Percentiles rank a stretch among this genome's conserved stretches.
Conservation (phyloP, 1,140 invertebrate genomes). For the Conopomorpha cramerella region DNA sequence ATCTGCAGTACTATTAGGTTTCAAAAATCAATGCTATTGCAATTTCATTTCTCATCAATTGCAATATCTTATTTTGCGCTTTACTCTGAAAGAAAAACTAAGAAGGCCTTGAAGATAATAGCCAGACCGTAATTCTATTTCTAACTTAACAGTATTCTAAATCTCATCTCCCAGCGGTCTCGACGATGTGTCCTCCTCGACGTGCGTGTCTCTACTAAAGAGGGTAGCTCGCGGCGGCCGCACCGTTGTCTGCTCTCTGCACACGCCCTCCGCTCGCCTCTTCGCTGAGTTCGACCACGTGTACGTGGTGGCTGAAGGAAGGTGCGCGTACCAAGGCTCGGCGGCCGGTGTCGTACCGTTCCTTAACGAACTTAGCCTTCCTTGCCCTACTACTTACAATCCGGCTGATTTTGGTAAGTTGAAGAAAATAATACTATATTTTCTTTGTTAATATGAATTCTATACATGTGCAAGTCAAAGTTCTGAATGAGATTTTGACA, state of each 20-base stretch:
- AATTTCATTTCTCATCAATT: too few species aligned
- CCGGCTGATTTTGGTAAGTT: constrained; percentile 83
- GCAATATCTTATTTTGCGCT: too few species aligned
- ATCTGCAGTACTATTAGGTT: too few species aligned
- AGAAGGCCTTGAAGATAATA: too few species aligned
- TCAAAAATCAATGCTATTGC: too few species aligned
- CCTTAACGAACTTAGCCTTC: constrained; percentile 65
- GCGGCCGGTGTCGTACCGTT: constrained; percentile 71
- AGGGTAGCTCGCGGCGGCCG: constrained; percentile 78
- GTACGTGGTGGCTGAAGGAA: constrained; percentile 73
- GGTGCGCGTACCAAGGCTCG: constrained; percentile 76
- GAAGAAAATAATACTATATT: too few species aligned
- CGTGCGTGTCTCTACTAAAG: constrained; percentile 76
- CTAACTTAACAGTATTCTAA: constrained; percentile 2
- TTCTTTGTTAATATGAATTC: too few species aligned
- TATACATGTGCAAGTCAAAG: too few species aligned
- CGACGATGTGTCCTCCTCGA: constrained; percentile 76
- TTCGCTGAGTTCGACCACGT: constrained; percentile 80
- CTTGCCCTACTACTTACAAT: constrained; percentile 78
- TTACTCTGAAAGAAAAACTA: too few species aligned
- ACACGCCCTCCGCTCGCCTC: constrained; percentile 84
- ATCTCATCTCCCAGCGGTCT: constrained; percentile 65
- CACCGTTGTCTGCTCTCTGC: constrained; percentile 89
- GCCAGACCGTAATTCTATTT: too few species aligned
- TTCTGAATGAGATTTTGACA: too few species aligned